Evolutionary conservation across 2,888 invertebrate genomes (phyloP), one percentile per base, ranked within the genome.

Genomic region (Hipparchia sbordonii): DNA sequence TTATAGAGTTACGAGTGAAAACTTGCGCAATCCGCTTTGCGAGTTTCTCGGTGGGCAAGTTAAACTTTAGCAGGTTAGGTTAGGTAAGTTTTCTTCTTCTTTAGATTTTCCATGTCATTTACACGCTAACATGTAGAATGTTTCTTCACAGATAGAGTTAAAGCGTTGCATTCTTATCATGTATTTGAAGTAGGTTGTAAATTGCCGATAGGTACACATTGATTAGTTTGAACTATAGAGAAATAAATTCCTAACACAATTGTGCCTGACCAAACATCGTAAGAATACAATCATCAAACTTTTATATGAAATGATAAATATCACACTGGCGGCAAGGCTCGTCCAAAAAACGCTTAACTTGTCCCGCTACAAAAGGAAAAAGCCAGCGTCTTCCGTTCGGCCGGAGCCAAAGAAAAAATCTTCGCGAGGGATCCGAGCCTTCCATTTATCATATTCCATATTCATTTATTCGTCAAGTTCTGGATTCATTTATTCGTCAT

Each of bases 401-500:
- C 84, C 92, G 91, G 88, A 89, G 91, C 86, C 87, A 89, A 91
- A 90, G 92, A 93, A 93, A 93, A 93, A 93, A 93, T 92, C 89
- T 91, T 91, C 86, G 92, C 92, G 90, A 92, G 92, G 93, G 92
- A 91, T 89, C 89, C 89, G 86, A 85, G 88, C 87, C 88, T 89
- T 88, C 91, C 93, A 93, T 93, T 93, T 93, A 93, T 93, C 93
- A 93, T 93, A 93, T 93, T 93, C 93, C 93, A 93, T 93, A 93
- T 93, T 93, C 93, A 93, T 93, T 93, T 93, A 93, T 93, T 93
- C 93, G 93, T 94, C 94, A 92, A 94, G 94, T 94, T 92, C 93
- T 93, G 92, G 93, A 93, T 93, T 94, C 94, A 94, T 94, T 94
- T 94, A 94, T 94, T 94, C 94, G 93, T 93, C 94, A 92, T 91